Conservation (phyloP, 2,113 vertebrate species). For the Paramisgurnus dabryanus region DNA sequence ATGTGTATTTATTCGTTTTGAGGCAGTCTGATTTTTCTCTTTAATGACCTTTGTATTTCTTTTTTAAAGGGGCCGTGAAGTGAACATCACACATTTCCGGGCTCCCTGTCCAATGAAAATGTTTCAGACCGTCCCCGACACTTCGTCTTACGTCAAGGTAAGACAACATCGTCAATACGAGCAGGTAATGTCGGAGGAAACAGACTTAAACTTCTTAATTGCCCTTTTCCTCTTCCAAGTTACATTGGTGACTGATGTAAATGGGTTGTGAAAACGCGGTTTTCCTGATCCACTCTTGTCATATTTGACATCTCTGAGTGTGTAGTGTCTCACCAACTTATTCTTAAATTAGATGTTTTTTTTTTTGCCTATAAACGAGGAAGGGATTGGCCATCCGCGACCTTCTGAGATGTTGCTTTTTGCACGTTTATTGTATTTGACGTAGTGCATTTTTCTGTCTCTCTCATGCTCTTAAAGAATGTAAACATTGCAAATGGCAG, state of each 20-base stretch:
- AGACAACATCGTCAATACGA: constrained; percentile 83
- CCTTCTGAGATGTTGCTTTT: constrained; percentile 13
- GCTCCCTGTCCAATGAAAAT: constrained; percentile 78
- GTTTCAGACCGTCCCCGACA: constrained; percentile 98
- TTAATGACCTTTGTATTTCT: neutral
- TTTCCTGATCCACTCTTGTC: constrained; percentile 14
- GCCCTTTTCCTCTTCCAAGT: neutral
- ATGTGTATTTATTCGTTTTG: neutral
- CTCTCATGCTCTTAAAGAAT: constrained; percentile 75
- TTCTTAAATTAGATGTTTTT: too few species aligned
- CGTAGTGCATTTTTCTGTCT: constrained; percentile 63
- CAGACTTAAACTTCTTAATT: constrained; percentile 5
- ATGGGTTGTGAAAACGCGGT: neutral
- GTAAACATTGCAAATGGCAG: constrained; percentile 84
- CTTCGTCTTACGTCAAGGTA: constrained; percentile 98
- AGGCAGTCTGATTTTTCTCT: neutral
- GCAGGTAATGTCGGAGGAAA: constrained; percentile 79
- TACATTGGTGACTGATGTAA: constrained; percentile 1
- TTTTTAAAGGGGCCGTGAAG: constrained; percentile 64
- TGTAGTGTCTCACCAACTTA: neutral
- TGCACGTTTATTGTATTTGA: constrained; percentile 70
- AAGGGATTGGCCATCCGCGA: constrained; percentile 12
- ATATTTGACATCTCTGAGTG: neutral
- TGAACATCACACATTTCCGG: constrained; percentile 62
- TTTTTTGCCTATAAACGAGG: too few species aligned